Percentiles rank a stretch among this genome's conserved stretches.
phyloP scores from a whole-genome alignment of 2,888 invertebrate genomes.

The Anoplius nigerrimus region DNA sequence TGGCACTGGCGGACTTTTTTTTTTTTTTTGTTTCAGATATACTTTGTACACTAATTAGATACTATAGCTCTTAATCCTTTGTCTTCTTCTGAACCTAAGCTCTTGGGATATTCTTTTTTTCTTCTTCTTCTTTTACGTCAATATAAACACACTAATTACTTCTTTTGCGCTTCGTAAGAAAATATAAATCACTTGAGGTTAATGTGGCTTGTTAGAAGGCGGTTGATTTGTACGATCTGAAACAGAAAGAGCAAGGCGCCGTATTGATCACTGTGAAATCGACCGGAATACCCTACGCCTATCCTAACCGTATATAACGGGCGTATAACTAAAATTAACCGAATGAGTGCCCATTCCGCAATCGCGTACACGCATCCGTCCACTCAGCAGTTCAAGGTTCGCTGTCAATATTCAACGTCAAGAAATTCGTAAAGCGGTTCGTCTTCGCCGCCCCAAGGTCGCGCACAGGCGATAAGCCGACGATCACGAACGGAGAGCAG shows the following conservation, averaged over 20 bases:
- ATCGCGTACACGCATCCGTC: too few relatives aligned
- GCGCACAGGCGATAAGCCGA: too few relatives aligned
- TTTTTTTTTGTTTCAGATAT: slow-evolving; percentile 63
- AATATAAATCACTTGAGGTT: slow-evolving; percentile 76
- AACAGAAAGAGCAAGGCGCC: slow-evolving; percentile 56
- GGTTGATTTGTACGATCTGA: slow-evolving; percentile 76
- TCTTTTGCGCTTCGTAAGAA: slow-evolving; percentile 72
- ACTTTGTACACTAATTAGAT: slow-evolving; percentile 73
- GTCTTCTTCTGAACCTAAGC: slow-evolving; percentile 64
- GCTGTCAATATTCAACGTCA: too few relatives aligned
- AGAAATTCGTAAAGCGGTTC: too few relatives aligned
- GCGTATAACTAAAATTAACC: neutral
- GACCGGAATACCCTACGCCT: too few relatives aligned
- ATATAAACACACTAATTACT: slow-evolving; percentile 73
- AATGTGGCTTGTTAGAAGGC: slow-evolving; percentile 75
- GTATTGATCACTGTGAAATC: neutral
- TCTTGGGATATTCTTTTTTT: slow-evolving; percentile 62
- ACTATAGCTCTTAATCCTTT: slow-evolving; percentile 63
- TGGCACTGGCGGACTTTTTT: slow-evolving; percentile 74
- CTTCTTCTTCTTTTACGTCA: slow-evolving; percentile 59
- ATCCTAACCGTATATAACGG: neutral
- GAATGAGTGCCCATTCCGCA: too few relatives aligned
- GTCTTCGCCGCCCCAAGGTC: too few relatives aligned
- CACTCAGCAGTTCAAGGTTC: too few relatives aligned
- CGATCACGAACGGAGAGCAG: too few relatives aligned